These are phyloP conservation scores for Mastomys coucha DNA, from an alignment of 2,113 vertebrate species.

Conservation along the genomic window DNA sequence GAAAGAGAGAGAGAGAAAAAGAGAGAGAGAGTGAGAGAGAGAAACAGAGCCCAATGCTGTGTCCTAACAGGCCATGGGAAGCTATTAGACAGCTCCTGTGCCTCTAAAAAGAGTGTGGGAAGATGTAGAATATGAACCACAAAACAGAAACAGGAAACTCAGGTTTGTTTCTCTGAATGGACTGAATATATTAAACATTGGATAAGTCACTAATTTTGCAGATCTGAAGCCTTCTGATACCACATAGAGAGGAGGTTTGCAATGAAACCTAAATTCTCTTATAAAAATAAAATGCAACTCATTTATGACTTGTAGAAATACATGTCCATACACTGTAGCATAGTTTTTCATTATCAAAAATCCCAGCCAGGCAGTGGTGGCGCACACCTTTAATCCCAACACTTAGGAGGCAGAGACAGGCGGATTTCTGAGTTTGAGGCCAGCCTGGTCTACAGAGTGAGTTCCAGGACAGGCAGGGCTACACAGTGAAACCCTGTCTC, in stretches of 20 bases:
- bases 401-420: too few relatives aligned
- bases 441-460: too few relatives aligned
- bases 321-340: neutral
- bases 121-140: neutral
- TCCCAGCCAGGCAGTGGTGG: neutral
- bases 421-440: too few relatives aligned
- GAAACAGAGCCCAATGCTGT: neutral
- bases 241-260: neutral
- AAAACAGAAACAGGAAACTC: neutral
- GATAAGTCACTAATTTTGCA: slow-evolving; percentile 2
- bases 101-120: neutral
- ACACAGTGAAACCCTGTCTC: too few relatives aligned
- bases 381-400: too few relatives aligned
- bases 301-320: slow-evolving; percentile 31
- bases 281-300: neutral
- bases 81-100: too few relatives aligned
- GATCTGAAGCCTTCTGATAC: neutral
- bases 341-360: slow-evolving; percentile 45
- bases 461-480: too few relatives aligned
- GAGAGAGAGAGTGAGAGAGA: neutral
- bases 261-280: slow-evolving; percentile 1
- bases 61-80: neutral
- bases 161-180: neutral
- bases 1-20: neutral
- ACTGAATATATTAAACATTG: neutral